Conservation (phyloP, 2,113 vertebrate genomes). For the Tursiops truncatus region DNA sequence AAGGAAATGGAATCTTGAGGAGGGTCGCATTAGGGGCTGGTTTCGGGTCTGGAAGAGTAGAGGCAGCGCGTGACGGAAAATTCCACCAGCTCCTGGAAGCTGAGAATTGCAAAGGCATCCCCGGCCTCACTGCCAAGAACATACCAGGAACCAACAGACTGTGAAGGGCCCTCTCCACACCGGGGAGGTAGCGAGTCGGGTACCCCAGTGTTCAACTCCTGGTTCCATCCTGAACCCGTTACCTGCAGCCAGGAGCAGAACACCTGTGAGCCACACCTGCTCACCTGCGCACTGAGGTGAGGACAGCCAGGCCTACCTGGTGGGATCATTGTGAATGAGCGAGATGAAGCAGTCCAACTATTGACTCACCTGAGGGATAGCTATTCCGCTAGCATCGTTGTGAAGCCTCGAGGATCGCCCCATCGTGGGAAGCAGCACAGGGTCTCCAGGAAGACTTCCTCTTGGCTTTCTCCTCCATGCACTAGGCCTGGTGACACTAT, state of each 20-base stretch:
- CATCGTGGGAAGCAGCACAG: accelerated
- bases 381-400: accelerated
- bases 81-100: neutral
- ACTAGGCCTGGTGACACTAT: neutral
- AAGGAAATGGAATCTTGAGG: neutral
- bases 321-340: accelerated
- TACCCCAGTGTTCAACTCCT: neutral
- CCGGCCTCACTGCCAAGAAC: neutral
- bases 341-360: accelerated
- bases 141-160: accelerated
- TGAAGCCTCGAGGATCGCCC: accelerated
- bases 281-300: neutral
- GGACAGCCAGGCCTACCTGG: neutral
- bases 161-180: neutral
- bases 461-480: neutral
- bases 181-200: accelerated
- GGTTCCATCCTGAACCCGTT: neutral
- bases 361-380: too few relatives aligned
- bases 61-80: neutral
- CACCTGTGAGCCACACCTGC: neutral
- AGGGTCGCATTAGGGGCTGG: accelerated
- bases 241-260: neutral
- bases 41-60: neutral
- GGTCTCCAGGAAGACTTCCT: neutral
- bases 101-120: neutral